Evolutionary conservation across 1,140 invertebrate genomes (phyloP).

Genomic region (Meloidogyne exigua): DNA sequence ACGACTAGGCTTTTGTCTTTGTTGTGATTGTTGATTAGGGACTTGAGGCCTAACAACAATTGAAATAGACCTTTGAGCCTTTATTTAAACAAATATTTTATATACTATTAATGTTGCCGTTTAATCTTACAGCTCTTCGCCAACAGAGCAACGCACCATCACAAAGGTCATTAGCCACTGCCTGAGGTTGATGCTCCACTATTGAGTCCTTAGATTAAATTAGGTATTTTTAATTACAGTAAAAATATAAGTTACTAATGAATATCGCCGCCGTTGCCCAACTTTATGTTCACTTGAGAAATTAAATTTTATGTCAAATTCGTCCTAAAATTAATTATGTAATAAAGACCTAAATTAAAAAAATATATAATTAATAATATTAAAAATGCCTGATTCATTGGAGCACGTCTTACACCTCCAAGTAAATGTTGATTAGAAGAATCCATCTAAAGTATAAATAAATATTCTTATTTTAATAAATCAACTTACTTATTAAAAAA

Average conservation of each 20-base stretch:
- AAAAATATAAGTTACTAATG: neutral
- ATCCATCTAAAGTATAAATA: no score
- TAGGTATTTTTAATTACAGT: neutral
- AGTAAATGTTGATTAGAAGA: conserved; percentile 10
- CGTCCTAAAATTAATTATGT: conserved; percentile 36
- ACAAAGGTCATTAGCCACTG: conserved; percentile 7
- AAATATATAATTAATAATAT: no score
- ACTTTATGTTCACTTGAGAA: conserved; percentile 32
- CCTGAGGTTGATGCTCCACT: conserved; percentile 17
- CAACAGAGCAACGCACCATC: conserved; percentile 20
- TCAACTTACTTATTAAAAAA: no score
- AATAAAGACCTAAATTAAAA: no score
- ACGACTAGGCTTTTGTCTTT: conserved; percentile 7
- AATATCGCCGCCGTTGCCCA: conserved; percentile 7
- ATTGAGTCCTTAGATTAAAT: conserved; percentile 17
- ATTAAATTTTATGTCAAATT: conserved; percentile 54
- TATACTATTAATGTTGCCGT: neutral
- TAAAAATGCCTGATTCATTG: conserved; percentile 29
- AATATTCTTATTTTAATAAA: no score
- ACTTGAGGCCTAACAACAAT: conserved; percentile 6
- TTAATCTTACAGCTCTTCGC: conserved; percentile 8
- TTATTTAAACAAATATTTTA: neutral
- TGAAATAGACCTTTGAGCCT: conserved; percentile 20
- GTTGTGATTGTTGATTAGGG: conserved; percentile 8
- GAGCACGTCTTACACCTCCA: conserved; percentile 18